These are phyloP conservation scores for Varanus salvator DNA, from an alignment of 2,113 vertebrate genomes.

Conservation along the genomic window DNA sequence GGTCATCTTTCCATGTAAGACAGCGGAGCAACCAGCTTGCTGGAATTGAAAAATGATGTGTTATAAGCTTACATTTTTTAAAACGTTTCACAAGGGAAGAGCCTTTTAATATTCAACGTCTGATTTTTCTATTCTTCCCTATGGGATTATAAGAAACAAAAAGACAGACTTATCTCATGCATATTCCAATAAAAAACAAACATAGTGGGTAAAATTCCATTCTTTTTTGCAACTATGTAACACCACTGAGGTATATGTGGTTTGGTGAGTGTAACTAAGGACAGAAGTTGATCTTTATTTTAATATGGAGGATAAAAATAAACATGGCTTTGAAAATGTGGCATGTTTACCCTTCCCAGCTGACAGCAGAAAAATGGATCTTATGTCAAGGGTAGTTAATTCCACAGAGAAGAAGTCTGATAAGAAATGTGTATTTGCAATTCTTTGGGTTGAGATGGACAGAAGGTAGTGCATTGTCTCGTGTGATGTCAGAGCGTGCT, in stretches of 20 bases:
- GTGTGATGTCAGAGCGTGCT: conserved; percentile 56
- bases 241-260: conserved; percentile 62
- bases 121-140: conserved; percentile 72
- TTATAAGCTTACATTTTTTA: conserved; percentile 77
- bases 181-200: conserved; percentile 79
- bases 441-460: conserved; percentile 58
- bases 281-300: conserved; percentile 65
- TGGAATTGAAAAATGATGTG: conserved; percentile 63
- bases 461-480: conserved; percentile 39
- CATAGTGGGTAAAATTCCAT: conserved; percentile 70
- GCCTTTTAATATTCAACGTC: conserved; percentile 72
- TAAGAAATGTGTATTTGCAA: conserved; percentile 64
- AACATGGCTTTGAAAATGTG: conserved; percentile 60
- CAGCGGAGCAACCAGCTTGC: conserved; percentile 63
- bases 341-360: conserved; percentile 52
- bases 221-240: conserved; percentile 71
- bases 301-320: conserved; percentile 63
- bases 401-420: conserved; percentile 60
- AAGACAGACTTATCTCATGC: conserved; percentile 74
- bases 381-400: conserved; percentile 62
- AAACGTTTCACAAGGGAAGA: conserved; percentile 75
- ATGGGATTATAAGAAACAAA: conserved; percentile 68
- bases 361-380: conserved; percentile 43
- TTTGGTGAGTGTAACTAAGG: conserved; percentile 63
- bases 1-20: conserved; percentile 22